Percentiles rank a stretch among this genome's conserved stretches.
Conservation (phyloP, 2,797 vertebrate genomes). For the Lepilemur ruficaudatus region DNA sequence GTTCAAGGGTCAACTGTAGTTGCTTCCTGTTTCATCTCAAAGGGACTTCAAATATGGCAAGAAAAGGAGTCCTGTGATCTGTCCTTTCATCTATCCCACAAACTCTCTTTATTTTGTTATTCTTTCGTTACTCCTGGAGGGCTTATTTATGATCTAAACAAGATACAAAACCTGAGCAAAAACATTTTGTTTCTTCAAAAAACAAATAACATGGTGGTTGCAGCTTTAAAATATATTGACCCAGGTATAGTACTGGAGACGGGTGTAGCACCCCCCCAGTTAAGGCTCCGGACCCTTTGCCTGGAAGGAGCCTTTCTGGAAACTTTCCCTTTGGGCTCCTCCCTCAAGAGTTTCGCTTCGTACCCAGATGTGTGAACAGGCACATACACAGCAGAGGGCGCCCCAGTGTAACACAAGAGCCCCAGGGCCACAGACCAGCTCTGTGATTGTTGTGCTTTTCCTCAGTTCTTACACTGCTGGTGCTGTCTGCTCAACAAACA, state of each 20-base stretch:
- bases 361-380: background rate
- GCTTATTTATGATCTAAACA: background rate
- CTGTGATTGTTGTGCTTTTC: background rate
- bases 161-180: background rate
- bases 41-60: background rate
- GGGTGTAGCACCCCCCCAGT: background rate
- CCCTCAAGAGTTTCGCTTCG: background rate
- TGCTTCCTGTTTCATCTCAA: background rate
- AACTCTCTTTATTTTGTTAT: background rate
- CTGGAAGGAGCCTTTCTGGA: background rate
- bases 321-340: background rate
- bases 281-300: background rate
- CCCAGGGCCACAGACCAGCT: background rate
- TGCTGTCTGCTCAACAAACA: background rate
- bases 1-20: background rate
- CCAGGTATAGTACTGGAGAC: background rate
- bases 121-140: background rate
- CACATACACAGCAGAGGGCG: slow-evolving; percentile 60
- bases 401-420: background rate
- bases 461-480: background rate
- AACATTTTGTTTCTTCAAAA: slow-evolving; percentile 19
- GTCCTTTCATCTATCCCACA: background rate
- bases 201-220: background rate
- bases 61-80: background rate
- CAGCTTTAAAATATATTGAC: background rate